Evolutionary conservation across 1,140 invertebrate genomes (phyloP), one percentile per base, ranked within the genome.

Genomic region (Cherax quadricarinatus): DNA sequence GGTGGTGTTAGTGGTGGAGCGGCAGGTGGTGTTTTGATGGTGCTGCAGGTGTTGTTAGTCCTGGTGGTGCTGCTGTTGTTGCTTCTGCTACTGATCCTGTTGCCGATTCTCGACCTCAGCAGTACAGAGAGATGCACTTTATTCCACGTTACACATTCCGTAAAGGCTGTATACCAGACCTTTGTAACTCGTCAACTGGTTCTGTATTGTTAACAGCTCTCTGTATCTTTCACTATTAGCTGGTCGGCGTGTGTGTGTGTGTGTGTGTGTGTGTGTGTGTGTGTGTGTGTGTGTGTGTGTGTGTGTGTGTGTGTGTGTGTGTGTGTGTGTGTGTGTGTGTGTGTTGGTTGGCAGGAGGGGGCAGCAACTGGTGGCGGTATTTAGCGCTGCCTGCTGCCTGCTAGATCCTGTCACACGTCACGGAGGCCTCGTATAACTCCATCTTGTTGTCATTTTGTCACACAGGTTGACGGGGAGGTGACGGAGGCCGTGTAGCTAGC

Each of bases 301-400:
- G 30, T 41, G 30, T 41, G 53, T 1, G 53, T 7, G 30, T 41
- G 30, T 41, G 53, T 1, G 53, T 7, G 30, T 41, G 30, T 41
- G 53, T 1, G 53, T 7, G 30, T 41, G 30, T 41, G 53, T 1
- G 53, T 7, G 30, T 41, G 30, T 41, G 30, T 41, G 30, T 41
- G 30, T 41, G 30, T 41, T 41, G 30, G 30, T 41, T 41, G 30
- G 30, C 9, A 60, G 57, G 16, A 10, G 9, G 9, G 57, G 9
- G 16, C 57, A 88, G 86, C 86, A 88, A 88, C 86, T 88, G 86
- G 86, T 88, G 86, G 86, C 53, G 79, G 86, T 88, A 88, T 88
- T 88, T 88, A 88, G 86, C 62, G 75, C 75, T 80, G 86, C 51
- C 60, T 88, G 86, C 49, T 62, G 75, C 86, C 53, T 78, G 79